A percentile compares a stretch with the other conserved stretches of the same genome.
Evolutionary conservation across 2,797 vertebrate genomes (phyloP).

Genomic region (Sebastes goodei): DNA sequence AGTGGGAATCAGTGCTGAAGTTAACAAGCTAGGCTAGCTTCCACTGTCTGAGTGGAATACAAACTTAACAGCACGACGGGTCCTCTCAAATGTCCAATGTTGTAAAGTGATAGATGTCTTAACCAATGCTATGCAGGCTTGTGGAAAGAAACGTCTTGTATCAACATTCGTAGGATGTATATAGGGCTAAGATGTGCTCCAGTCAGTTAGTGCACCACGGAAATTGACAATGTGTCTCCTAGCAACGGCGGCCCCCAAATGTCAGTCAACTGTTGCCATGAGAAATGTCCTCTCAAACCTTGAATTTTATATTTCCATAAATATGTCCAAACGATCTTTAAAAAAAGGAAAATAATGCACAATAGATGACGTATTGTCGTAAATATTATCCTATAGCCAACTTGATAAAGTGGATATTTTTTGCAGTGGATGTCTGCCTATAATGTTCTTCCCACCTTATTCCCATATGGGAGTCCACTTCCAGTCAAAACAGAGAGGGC

Average conservation of each 20-base stretch:
- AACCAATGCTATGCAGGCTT: neutral
- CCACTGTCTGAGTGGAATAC: neutral
- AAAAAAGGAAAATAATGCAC: neutral
- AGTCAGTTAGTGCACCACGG: neutral
- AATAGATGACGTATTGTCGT: fast-evolving
- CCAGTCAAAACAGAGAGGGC: constrained; percentile 67
- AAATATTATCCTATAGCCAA: neutral
- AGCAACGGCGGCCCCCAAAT: neutral
- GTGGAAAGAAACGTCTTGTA: neutral
- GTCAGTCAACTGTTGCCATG: neutral
- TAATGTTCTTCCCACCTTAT: constrained; percentile 64
- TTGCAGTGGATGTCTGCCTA: constrained; percentile 28
- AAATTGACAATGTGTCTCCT: neutral
- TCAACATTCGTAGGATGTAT: neutral
- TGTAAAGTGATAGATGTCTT: neutral
- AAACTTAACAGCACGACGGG: neutral
- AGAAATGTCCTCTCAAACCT: neutral
- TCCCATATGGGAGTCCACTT: constrained; percentile 74
- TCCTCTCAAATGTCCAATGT: neutral
- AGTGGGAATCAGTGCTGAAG: neutral
- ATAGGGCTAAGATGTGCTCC: neutral
- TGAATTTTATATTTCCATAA: neutral
- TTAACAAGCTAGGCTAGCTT: neutral
- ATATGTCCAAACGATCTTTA: neutral
- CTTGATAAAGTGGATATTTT: neutral